phyloP scores from a whole-genome alignment of 2,113 vertebrate genomes.

The Riparia riparia region DNA sequence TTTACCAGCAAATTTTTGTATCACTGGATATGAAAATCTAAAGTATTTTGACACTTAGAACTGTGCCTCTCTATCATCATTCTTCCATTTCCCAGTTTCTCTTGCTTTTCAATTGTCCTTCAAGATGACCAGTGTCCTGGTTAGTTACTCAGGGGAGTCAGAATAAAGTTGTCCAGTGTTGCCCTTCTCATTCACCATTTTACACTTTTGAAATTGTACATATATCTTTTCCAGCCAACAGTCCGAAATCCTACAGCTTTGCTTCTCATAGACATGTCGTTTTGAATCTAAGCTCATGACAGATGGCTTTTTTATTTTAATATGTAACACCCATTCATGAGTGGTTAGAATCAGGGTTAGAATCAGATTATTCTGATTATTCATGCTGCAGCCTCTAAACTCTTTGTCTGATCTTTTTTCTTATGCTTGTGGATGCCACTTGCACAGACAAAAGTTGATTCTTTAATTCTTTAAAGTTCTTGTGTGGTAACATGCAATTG shows the following conservation, averaged over 20 bases:
- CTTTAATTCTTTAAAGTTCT: constrained; percentile 25
- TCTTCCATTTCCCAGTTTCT: neutral
- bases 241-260: neutral
- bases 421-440: constrained; percentile 20
- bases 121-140: neutral
- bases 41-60: neutral
- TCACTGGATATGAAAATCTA: neutral
- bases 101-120: neutral
- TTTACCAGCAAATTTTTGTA: neutral
- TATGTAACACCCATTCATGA: constrained; percentile 7
- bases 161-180: neutral
- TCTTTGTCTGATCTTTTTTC: neutral
- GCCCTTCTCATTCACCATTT: neutral
- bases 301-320: constrained; percentile 4
- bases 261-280: neutral
- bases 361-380: constrained; percentile 25
- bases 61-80: neutral
- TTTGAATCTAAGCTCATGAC: neutral
- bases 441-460: constrained; percentile 34
- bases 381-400: constrained; percentile 14
- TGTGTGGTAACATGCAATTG: constrained; percentile 28
- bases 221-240: neutral
- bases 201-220: neutral
- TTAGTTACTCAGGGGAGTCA: neutral
- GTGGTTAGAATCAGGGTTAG: neutral